These are phyloP conservation scores for Oreochromis mossambicus DNA, from an alignment of 2,797 vertebrate species.

Conservation along the genomic window DNA sequence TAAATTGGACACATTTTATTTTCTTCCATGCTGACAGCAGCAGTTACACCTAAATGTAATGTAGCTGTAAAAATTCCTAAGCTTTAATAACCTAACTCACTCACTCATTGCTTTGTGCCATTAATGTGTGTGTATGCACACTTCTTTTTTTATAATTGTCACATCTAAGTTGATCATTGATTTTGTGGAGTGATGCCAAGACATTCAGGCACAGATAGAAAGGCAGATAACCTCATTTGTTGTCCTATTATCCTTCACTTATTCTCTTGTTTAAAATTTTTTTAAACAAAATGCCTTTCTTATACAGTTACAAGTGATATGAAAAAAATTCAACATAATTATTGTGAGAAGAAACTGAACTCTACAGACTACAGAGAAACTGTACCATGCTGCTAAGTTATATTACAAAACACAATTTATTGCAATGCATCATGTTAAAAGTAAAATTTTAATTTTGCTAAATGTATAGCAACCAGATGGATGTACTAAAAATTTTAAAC, in stretches of 20 bases:
- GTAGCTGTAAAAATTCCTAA: constrained; percentile 23
- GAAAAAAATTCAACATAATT: not conserved
- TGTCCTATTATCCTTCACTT: not conserved
- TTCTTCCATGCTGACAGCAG: not conserved
- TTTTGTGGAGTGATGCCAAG: not conserved
- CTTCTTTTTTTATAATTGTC: not conserved
- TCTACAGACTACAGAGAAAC: not conserved
- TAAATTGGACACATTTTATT: not conserved
- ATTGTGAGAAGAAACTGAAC: not conserved
- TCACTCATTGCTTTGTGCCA: not conserved
- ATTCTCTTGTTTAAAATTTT: not conserved
- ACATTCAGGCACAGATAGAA: not conserved
- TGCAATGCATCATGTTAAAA: not conserved
- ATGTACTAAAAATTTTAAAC: not conserved
- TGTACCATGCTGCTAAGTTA: not conserved
- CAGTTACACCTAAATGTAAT: not conserved
- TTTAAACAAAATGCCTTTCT: not conserved
- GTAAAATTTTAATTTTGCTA: not conserved
- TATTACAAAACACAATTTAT: not conserved
- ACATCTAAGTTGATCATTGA: not conserved
- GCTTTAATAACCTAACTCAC: not conserved
- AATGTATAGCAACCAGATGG: not conserved
- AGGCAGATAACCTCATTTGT: not conserved
- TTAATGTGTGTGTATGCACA: not conserved
- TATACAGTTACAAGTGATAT: not conserved